Evolutionary conservation across 2,888 invertebrate species (phyloP), one percentile per base, ranked within the genome.

Genomic region (Apodemia mormo): DNA sequence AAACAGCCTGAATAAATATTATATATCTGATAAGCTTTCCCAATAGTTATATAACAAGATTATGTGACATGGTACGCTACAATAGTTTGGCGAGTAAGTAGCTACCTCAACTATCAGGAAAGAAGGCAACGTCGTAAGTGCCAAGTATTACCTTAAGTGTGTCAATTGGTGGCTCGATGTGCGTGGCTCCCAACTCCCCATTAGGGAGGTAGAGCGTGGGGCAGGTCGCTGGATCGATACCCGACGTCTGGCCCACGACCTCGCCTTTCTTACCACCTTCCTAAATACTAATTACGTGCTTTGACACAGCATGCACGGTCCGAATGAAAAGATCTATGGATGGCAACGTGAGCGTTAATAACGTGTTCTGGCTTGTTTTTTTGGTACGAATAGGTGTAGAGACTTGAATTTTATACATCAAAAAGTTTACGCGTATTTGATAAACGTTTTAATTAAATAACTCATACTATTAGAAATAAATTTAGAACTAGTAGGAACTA

Each of bases 181-280:
- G 93, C 92, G 92, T 92, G 87, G 85, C 86, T 82, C 87, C 87
- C 85, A 72, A 79, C 83, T 78, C 80, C 80, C 85, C 84, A 81
- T 83, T 82, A 81, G 85, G 85, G 85, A 80, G 85, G 85, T 80
- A 79, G 80, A 83, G 85, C 85, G 91, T 90, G 92, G 89, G 92
- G 92, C 87, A 91, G 94, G 94, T 94, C 94, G 94, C 79, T 87
- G 94, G 94, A 94, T 94, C 95, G 94, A 94, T 95, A 94, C 93
- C 92, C 94, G 94, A 93, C 94, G 94, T 94, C 94, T 94, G 94
- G 94, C 92, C 91, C 90, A 88, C 92, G 91, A 92, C 92, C 92
- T 92, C 92, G 86, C 91, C 89, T 91, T 92, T 92, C 92, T 92
- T 93, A 92, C 92, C 92, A 92, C 92, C 92, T 93, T 92, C 92